Evolutionary conservation across 2,888 invertebrate genomes (phyloP).

Genomic region (Rhagophthalmus giganteus): DNA sequence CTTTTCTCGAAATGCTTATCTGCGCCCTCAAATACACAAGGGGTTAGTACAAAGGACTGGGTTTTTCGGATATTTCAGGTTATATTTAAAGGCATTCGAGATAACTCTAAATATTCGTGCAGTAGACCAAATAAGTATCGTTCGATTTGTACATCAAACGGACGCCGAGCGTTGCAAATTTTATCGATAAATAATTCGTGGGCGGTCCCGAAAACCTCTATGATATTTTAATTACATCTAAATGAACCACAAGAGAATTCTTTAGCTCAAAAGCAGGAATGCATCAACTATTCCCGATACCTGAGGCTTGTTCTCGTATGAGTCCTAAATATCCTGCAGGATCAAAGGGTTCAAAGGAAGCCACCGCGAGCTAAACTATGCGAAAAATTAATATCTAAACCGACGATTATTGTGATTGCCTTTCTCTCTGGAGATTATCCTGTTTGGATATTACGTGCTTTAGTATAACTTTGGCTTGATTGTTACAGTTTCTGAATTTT

Average conservation of each 20-base stretch:
- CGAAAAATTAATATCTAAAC: slow-evolving; percentile 55
- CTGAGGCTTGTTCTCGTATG: slow-evolving; percentile 44
- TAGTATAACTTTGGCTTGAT: background rate
- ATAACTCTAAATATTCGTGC: slow-evolving; percentile 21
- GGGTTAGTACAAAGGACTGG: slow-evolving; percentile 17
- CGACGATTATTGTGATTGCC: slow-evolving; percentile 49
- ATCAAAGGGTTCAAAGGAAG: slow-evolving; percentile 42
- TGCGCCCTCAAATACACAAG: slow-evolving; percentile 19
- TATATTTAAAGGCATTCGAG: slow-evolving; percentile 18
- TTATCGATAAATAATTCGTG: slow-evolving; percentile 7
- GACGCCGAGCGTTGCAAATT: slow-evolving; percentile 12
- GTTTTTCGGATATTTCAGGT: slow-evolving; percentile 21
- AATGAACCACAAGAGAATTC: slow-evolving; percentile 27
- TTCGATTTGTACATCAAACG: slow-evolving; percentile 22
- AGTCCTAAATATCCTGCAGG: slow-evolving; percentile 34
- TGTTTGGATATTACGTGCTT: slow-evolving; percentile 10
- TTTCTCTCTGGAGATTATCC: slow-evolving; percentile 19
- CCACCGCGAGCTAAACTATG: slow-evolving; percentile 52
- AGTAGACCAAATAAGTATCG: slow-evolving; percentile 17
- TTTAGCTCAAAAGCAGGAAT: slow-evolving; percentile 40
- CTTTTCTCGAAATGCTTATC: slow-evolving; percentile 20
- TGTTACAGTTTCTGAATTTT: background rate
- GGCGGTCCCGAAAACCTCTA: slow-evolving; percentile 7
- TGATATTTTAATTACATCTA: slow-evolving; percentile 24
- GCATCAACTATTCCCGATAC: slow-evolving; percentile 54